Conservation (phyloP, 2,113 vertebrate genomes). For the Strix uralensis region DNA sequence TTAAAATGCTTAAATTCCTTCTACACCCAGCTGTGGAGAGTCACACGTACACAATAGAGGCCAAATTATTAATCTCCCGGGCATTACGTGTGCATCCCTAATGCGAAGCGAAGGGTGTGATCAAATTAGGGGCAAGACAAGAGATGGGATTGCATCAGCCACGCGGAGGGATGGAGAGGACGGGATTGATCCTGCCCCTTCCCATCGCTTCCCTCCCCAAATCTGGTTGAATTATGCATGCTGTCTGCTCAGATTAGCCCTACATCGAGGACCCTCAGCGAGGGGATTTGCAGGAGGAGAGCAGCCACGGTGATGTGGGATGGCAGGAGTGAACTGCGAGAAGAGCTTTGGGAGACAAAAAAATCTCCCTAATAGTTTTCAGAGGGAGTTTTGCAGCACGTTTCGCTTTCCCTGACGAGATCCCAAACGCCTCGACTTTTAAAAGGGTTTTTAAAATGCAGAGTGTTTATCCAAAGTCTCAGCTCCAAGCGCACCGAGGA, state of each 20-base stretch:
- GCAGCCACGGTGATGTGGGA: background rate
- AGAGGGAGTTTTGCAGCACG: background rate
- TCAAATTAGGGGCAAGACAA: background rate
- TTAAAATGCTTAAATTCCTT: background rate
- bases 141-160: background rate
- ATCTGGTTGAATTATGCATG: background rate
- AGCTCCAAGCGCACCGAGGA: accelerated
- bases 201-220: background rate
- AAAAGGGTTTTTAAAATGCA: background rate
- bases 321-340: background rate
- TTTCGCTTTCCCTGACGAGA: background rate
- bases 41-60: accelerated
- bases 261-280: accelerated
- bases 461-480: background rate
- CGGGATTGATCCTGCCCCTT: background rate
- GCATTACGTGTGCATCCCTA: background rate
- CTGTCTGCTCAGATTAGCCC: background rate
- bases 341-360: background rate
- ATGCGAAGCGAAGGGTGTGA: background rate
- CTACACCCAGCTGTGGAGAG: accelerated
- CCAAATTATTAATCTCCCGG: background rate
- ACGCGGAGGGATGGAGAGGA: accelerated
- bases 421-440: background rate
- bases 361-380: background rate
- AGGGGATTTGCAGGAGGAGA: background rate